A percentile compares a stretch with the other conserved stretches of the same genome.
Evolutionary conservation across 2,113 vertebrate genomes (phyloP).

Genomic region (Melanostigma gelatinosum): DNA sequence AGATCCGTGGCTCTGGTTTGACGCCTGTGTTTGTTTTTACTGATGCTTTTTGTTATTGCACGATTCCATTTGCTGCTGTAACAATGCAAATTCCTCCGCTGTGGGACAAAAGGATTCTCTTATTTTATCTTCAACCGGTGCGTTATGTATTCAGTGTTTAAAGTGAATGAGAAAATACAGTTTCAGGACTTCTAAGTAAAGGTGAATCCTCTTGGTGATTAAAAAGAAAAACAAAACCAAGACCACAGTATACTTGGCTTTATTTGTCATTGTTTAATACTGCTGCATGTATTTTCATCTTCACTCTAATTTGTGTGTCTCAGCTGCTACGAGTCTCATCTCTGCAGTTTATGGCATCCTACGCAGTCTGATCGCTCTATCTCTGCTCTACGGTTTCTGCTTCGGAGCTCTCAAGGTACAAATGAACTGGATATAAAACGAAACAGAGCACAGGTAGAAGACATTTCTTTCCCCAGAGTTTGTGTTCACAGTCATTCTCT

Average conservation of each 20-base stretch:
- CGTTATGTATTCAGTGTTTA: background rate
- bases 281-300: background rate
- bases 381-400: constrained; percentile 91
- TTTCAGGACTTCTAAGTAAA: background rate
- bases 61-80: background rate
- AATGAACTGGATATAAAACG: background rate
- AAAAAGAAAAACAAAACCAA: background rate
- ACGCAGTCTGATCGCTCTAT: constrained; percentile 85
- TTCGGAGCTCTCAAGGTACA: constrained; percentile 93
- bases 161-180: background rate
- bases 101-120: background rate
- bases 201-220: background rate
- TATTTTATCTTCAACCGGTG: background rate
- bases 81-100: background rate
- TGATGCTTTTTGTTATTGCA: background rate
- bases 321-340: constrained; percentile 90
- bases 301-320: constrained; percentile 42
- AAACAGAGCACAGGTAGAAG: background rate
- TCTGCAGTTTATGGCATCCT: constrained; percentile 91
- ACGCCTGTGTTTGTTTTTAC: background rate
- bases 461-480: background rate
- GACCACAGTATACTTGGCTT: background rate
- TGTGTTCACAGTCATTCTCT: constrained; percentile 1
- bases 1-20: background rate
- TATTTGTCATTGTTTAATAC: background rate